phyloP scores from a whole-genome alignment of 1,140 invertebrate species.

The Eubasilissa regina region DNA sequence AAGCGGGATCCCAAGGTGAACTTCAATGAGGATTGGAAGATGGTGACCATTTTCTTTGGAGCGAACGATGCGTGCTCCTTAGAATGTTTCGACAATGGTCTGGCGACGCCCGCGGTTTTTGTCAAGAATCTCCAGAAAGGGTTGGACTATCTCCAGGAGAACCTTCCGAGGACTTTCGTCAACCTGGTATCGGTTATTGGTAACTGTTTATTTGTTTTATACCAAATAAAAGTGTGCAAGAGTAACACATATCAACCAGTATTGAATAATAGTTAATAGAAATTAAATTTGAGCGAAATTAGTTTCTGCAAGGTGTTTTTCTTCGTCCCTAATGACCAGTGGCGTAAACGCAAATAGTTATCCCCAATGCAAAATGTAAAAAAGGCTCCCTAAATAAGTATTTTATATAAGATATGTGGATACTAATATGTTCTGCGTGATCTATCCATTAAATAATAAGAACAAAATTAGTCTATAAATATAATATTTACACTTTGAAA shows the following conservation, averaged over 20 bases:
- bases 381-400: too few relatives aligned
- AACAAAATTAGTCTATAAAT: too few relatives aligned
- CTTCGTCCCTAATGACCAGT: too few relatives aligned
- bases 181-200: constrained; percentile 84
- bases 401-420: too few relatives aligned
- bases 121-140: constrained; percentile 77
- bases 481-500: too few relatives aligned
- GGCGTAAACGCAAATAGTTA: too few relatives aligned
- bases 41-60: constrained; percentile 89
- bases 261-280: too few relatives aligned
- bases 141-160: constrained; percentile 77
- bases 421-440: too few relatives aligned
- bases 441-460: too few relatives aligned
- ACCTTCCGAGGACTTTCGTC: constrained; percentile 82
- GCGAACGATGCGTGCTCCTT: constrained; percentile 89
- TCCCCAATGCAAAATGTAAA: too few relatives aligned
- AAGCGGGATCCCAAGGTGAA: constrained; percentile 76
- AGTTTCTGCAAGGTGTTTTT: too few relatives aligned
- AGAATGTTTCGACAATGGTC: constrained; percentile 78
- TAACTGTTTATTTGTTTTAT: constrained; percentile 64
- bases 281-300: too few relatives aligned
- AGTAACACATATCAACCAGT: background rate
- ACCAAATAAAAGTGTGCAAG: background rate
- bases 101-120: constrained; percentile 76
- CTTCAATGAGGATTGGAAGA: constrained; percentile 84